These are phyloP conservation scores for Stegodyphus dumicola DNA, from an alignment of 1,140 invertebrate species.

Conservation along the genomic window DNA sequence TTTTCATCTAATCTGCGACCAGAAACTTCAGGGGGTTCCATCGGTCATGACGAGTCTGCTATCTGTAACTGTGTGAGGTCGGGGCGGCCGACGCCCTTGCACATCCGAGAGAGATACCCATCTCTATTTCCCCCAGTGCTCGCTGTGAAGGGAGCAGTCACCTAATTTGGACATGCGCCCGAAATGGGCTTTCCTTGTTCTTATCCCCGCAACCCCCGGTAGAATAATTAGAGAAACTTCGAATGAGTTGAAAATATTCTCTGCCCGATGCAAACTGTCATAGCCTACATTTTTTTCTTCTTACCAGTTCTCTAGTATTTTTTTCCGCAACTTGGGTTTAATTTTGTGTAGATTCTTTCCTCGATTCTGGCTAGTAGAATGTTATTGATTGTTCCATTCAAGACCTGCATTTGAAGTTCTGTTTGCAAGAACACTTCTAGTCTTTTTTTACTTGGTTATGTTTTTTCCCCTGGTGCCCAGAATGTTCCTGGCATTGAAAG, in stretches of 20 bases:
- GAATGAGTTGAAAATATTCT: too few relatives aligned
- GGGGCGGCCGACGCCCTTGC: too few relatives aligned
- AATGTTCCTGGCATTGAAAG: too few relatives aligned
- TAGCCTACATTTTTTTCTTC: neutral
- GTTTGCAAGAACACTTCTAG: neutral
- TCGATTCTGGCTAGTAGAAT: neutral
- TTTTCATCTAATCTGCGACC: too few relatives aligned
- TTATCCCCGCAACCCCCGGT: neutral
- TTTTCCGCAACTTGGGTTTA: neutral
- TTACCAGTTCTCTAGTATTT: neutral
- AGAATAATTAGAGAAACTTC: slow-evolving; percentile 20
- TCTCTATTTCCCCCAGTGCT: too few relatives aligned
- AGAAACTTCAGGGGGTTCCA: too few relatives aligned
- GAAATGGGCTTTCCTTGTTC: slow-evolving; percentile 52
- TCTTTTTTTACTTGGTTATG: too few relatives aligned
- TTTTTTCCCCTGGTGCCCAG: too few relatives aligned
- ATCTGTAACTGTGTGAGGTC: too few relatives aligned
- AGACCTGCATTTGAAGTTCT: neutral
- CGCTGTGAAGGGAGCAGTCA: neutral
- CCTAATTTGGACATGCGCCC: slow-evolving; percentile 40
- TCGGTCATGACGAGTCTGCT: too few relatives aligned
- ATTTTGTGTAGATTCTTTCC: too few relatives aligned
- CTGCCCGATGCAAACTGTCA: neutral
- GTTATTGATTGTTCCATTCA: neutral
- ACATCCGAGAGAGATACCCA: too few relatives aligned